phyloP scores from a whole-genome alignment of 2,797 vertebrate species.

The Salarias fasciatus region DNA sequence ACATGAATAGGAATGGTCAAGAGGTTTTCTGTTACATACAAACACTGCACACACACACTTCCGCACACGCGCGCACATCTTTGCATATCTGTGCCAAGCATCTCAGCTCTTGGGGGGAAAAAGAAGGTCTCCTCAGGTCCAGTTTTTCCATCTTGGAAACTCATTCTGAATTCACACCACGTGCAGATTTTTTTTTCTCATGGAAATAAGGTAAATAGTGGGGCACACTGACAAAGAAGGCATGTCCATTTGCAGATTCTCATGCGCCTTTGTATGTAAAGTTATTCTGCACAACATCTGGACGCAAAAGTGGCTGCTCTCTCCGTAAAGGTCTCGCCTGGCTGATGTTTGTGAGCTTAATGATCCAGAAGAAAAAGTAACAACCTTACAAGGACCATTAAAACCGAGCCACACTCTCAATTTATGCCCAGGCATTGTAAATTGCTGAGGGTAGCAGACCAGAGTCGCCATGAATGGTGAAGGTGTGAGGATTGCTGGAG shows the following conservation, averaged over 20 bases:
- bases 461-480: background rate
- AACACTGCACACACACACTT: constrained; percentile 6
- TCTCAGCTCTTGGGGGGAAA: constrained; percentile 41
- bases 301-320: constrained; percentile 20
- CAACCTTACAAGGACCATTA: constrained; percentile 50
- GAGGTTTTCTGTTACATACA: constrained; percentile 34
- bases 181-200: constrained; percentile 21
- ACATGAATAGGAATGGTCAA: constrained; percentile 60
- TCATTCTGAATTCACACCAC: constrained; percentile 31
- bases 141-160: constrained; percentile 54
- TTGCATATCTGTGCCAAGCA: constrained; percentile 18
- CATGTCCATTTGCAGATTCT: constrained; percentile 33
- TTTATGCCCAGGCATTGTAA: constrained; percentile 55
- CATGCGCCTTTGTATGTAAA: constrained; percentile 32
- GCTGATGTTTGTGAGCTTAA: constrained; percentile 63
- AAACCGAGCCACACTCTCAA: constrained; percentile 52
- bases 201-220: constrained; percentile 41
- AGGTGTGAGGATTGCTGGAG: background rate
- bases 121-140: constrained; percentile 9
- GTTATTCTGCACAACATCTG: constrained; percentile 58
- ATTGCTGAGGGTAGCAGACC: constrained; percentile 2
- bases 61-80: background rate
- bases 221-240: constrained; percentile 17
- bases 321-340: constrained; percentile 29
- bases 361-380: constrained; percentile 66